Evolutionary conservation across 2,888 invertebrate genomes (phyloP), one percentile per base, ranked within the genome.

Genomic region (Tromatobia lineatoria): DNA sequence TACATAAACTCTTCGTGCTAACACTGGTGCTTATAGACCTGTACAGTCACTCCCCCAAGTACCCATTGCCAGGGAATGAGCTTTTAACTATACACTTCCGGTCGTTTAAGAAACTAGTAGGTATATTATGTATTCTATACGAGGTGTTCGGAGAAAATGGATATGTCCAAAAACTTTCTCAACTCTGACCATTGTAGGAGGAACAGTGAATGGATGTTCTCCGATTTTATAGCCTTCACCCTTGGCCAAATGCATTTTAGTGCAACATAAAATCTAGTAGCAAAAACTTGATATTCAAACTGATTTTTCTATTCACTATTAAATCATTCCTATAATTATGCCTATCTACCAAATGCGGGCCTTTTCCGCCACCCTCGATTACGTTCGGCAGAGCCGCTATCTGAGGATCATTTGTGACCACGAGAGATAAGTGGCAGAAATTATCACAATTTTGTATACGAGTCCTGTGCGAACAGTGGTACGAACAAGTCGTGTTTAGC

Each of bases 71-170:
- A 47, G 59, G 7, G 11, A 47, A 20, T 29, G 15, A 47, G 59
- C 61, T 74, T 74, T 74, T 74, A 34, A 61, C 73, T 18, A 50
- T 47, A 57, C 34, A 47, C 73, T 74, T 47, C 47, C 29, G 47
- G 20, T 15, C 38, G 18, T 25, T 25, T 61, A n/a, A 18, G 18
- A 29, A 74, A 29, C 29, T 18, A 7, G 25, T 15, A 13, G 20
- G 15, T 57, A 42, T 23, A 57, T 54, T 20, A 54, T 54, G 11
- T 54, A 54, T 3, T 11, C 23, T 8, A 52, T 7, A 54, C 20
- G 20, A 13, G 34, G 13, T 18, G 52, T 70, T 38, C 13, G 54
- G 42, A 18, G 25, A 18, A 25, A 25, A 25, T 20, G 45, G 29
- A 59, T 45, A 23, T 29, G 23, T 29, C 25, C 73, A 73, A 59